A percentile compares a stretch with the other conserved stretches of the same genome.
phyloP scores from a whole-genome alignment of 2,888 invertebrate species.

The Serrognathus titanus region DNA sequence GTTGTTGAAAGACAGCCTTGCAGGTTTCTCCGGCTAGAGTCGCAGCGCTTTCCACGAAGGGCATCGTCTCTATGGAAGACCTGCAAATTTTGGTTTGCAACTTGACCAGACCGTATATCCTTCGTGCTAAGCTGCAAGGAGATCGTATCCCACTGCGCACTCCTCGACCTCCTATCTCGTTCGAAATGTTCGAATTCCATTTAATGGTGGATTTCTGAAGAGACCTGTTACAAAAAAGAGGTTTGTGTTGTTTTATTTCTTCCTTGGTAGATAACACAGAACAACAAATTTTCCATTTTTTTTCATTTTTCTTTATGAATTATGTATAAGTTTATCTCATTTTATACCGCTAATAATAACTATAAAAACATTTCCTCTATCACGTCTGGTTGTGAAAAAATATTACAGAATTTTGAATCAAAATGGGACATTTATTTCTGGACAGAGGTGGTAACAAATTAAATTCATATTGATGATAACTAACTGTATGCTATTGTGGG shows the following conservation, averaged over 20 bases:
- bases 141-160: conserved; percentile 42
- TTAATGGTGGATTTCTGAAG: conserved; percentile 44
- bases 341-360: too few relatives aligned
- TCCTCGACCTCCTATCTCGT: conserved; percentile 38
- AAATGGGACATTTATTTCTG: too few relatives aligned
- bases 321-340: too few relatives aligned
- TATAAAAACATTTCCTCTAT: too few relatives aligned
- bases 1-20: conserved; percentile 65
- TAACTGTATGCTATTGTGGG: too few relatives aligned
- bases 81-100: conserved; percentile 64
- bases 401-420: too few relatives aligned
- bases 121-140: conserved; percentile 42
- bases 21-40: conserved; percentile 66
- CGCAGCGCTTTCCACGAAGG: conserved; percentile 72
- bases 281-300: not conserved
- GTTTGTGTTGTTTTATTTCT: not conserved
- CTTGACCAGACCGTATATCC: conserved; percentile 54
- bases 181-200: conserved; percentile 35
- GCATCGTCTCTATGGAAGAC: conserved; percentile 67
- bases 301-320: too few relatives aligned
- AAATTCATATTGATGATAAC: too few relatives aligned
- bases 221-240: conserved; percentile 32
- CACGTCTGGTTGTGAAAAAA: too few relatives aligned
- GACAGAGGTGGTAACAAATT: too few relatives aligned
- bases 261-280: not conserved